Conservation (phyloP, 2,888 invertebrate species). For the Lobophora halterata region DNA sequence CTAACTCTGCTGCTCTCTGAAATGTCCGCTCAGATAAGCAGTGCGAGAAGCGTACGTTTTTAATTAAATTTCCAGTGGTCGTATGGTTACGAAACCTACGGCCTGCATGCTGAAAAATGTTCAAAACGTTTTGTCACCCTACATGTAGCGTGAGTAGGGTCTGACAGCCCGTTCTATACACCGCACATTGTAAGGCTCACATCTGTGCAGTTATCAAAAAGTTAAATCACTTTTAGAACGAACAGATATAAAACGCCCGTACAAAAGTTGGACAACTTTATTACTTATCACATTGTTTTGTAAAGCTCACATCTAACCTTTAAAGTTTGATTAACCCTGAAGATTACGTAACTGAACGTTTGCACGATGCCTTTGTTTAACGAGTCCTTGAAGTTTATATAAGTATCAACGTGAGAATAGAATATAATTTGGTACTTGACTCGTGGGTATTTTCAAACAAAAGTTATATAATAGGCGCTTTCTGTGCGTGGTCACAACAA, state of each 20-base stretch:
- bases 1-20: conserved; percentile 30
- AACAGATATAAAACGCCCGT: conserved; percentile 39
- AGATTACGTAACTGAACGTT: conserved; percentile 7
- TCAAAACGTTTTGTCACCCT: conserved; percentile 39
- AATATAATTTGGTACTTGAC: too few relatives aligned
- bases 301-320: conserved; percentile 10
- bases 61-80: conserved; percentile 22
- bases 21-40: conserved; percentile 21
- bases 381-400: too few relatives aligned
- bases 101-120: conserved; percentile 11
- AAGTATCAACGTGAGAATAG: too few relatives aligned
- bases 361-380: too few relatives aligned
- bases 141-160: conserved; percentile 63
- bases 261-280: too few relatives aligned
- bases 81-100: conserved; percentile 1
- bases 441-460: too few relatives aligned
- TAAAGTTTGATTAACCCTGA: conserved; percentile 18
- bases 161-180: conserved; percentile 58
- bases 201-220: conserved; percentile 47
- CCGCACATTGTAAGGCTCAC: conserved; percentile 47
- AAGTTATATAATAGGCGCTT: too few relatives aligned
- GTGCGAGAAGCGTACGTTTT: conserved; percentile 20
- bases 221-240: conserved; percentile 46
- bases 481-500: too few relatives aligned
- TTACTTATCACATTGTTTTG: conserved; percentile 14